Evolutionary conservation across 2,797 vertebrate species (phyloP).

Genomic region (Falco berigora): DNA sequence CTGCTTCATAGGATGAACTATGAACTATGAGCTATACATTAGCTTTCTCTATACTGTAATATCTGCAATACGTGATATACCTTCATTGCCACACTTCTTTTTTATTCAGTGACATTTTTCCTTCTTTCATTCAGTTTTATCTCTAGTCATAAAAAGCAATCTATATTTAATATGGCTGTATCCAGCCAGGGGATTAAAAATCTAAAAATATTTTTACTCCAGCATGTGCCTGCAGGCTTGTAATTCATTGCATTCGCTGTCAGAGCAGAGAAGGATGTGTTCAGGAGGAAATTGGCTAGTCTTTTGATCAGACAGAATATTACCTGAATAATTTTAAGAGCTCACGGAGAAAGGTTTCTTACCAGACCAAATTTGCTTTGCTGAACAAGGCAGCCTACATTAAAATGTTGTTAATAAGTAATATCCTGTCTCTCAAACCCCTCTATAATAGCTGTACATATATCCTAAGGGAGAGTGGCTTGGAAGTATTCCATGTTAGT

Average conservation of each 20-base stretch:
- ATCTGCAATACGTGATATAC: neutral
- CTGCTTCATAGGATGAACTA: neutral
- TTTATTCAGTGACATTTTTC: slow-evolving; percentile 1
- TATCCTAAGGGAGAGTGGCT: neutral
- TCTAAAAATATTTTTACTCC: slow-evolving; percentile 64
- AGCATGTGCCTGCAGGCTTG: neutral
- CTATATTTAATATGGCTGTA: slow-evolving; percentile 59
- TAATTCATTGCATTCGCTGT: neutral
- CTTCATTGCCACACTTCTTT: neutral
- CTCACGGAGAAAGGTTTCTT: neutral
- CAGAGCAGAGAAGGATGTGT: slow-evolving; percentile 18
- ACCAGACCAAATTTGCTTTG: neutral
- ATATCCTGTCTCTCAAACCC: neutral
- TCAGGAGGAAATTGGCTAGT: slow-evolving; percentile 19
- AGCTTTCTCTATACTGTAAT: neutral
- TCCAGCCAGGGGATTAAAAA: slow-evolving; percentile 53
- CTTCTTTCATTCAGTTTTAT: slow-evolving; percentile 44
- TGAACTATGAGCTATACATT: no score
- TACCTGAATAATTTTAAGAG: slow-evolving; percentile 22
- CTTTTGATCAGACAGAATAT: slow-evolving; percentile 13
- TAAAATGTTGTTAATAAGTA: slow-evolving; percentile 49
- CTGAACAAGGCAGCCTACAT: neutral
- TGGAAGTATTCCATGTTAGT: neutral
- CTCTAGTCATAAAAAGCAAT: slow-evolving; percentile 45
- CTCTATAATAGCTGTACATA: neutral